These are phyloP conservation scores for Spinus olivaceus DNA, from an alignment of 2,797 vertebrate genomes.

Conservation along the genomic window DNA sequence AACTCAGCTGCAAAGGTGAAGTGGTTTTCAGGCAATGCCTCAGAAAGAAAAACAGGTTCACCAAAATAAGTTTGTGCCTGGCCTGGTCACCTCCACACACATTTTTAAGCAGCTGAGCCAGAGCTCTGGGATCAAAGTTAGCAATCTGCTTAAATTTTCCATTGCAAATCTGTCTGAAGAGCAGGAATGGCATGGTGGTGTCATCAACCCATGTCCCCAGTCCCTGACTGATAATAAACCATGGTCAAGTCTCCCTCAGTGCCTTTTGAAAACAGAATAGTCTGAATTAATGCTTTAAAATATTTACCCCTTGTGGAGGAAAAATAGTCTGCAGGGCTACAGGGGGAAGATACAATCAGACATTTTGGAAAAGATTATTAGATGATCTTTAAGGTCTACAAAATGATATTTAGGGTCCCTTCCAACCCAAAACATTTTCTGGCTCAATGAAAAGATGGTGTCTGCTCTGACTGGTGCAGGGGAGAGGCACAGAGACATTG, in stretches of 20 bases:
- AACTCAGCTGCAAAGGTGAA: background rate
- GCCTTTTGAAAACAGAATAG: background rate
- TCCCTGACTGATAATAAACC: background rate
- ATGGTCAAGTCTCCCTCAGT: background rate
- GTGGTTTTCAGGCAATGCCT: background rate
- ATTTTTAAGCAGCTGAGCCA: background rate
- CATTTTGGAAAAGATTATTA: background rate
- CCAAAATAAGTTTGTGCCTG: background rate
- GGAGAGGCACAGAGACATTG: fast-evolving
- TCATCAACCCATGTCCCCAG: fast-evolving
- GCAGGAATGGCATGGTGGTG: background rate
- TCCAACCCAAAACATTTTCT: background rate
- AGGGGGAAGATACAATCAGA: background rate
- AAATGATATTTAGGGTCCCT: background rate
- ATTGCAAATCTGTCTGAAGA: background rate
- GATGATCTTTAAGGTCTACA: background rate
- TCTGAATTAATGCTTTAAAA: background rate
- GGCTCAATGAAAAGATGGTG: background rate
- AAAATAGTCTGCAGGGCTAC: background rate
- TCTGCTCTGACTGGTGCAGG: background rate
- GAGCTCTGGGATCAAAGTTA: background rate
- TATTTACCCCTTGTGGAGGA: background rate
- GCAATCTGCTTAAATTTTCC: background rate
- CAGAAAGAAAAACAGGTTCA: background rate
- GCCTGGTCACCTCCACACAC: background rate